These are phyloP conservation scores for Leptinotarsa peninsularis DNA, from an alignment of 2,888 invertebrate species.

Conservation along the genomic window DNA sequence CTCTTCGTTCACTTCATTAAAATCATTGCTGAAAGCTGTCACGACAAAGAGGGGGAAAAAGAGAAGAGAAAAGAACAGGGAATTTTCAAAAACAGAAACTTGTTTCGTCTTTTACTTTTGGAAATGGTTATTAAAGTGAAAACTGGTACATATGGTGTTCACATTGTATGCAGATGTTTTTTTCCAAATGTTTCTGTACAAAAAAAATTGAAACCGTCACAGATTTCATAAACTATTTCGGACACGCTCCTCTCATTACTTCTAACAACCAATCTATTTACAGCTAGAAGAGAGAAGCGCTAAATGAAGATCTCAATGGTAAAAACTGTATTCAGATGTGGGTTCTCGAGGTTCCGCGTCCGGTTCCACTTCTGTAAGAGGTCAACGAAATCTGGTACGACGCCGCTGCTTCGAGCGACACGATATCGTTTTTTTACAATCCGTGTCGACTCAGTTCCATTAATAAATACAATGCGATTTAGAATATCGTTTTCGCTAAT, in stretches of 20 bases:
- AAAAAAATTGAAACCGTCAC: too few species aligned
- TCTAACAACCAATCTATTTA: neutral
- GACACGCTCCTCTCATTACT: neutral
- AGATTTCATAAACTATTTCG: neutral
- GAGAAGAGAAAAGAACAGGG: too few species aligned
- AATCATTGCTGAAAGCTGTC: too few species aligned
- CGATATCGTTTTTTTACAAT: neutral
- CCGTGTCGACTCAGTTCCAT: neutral
- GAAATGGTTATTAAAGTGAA: too few species aligned
- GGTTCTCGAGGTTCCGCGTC: conserved; percentile 22
- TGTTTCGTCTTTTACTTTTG: too few species aligned
- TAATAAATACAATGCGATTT: neutral
- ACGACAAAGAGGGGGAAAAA: too few species aligned
- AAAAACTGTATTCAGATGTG: conserved; percentile 10
- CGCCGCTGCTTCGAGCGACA: neutral
- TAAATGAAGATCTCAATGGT: neutral
- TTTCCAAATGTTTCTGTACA: too few species aligned
- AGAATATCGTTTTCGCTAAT: neutral
- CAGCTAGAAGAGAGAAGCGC: neutral
- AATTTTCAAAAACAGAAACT: too few species aligned
- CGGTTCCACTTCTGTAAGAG: conserved; percentile 24
- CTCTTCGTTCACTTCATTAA: too few species aligned
- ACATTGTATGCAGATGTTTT: too few species aligned
- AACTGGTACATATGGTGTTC: too few species aligned
- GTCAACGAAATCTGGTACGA: conserved; percentile 23